Evolutionary conservation across 2,888 invertebrate species (phyloP).

Genomic region (Chironomus tentans): DNA sequence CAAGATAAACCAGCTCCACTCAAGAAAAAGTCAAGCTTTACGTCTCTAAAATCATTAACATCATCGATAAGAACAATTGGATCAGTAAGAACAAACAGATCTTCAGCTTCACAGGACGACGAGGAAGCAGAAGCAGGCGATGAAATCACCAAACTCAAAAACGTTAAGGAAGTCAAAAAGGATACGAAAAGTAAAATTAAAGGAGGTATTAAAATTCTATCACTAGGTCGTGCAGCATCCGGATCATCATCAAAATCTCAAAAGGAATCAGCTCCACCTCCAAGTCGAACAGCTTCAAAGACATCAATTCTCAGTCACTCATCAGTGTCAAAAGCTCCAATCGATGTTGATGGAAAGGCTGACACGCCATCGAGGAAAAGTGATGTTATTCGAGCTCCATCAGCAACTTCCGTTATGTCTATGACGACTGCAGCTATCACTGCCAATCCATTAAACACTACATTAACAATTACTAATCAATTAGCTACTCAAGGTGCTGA

Average conservation of each 20-base stretch:
- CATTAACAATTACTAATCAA: constrained; percentile 48
- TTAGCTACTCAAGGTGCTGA: constrained; percentile 34
- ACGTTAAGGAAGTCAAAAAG: neutral
- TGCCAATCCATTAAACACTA: constrained; percentile 48
- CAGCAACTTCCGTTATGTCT: constrained; percentile 47
- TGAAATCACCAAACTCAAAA: constrained; percentile 18
- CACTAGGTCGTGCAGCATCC: neutral
- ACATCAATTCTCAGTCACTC: constrained; percentile 11
- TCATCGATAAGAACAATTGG: constrained; percentile 6
- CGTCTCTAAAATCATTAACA: neutral
- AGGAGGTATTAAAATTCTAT: neutral
- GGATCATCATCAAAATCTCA: constrained; percentile 2
- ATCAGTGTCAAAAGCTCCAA: neutral
- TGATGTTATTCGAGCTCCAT: constrained; percentile 44
- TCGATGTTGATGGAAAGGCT: neutral
- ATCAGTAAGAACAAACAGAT: neutral
- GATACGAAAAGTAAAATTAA: constrained; percentile 14
- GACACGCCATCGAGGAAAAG: constrained; percentile 20
- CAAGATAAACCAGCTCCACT: constrained; percentile 3
- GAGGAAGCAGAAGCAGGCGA: constrained; percentile 23
- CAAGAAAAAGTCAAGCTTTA: constrained; percentile 7
- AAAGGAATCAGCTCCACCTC: constrained; percentile 10
- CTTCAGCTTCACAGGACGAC: neutral
- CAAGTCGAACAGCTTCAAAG: constrained; percentile 13
- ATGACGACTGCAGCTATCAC: constrained; percentile 53